These are phyloP conservation scores for Ceyx margarethae DNA, from an alignment of 2,113 vertebrate species.

Conservation along the genomic window DNA sequence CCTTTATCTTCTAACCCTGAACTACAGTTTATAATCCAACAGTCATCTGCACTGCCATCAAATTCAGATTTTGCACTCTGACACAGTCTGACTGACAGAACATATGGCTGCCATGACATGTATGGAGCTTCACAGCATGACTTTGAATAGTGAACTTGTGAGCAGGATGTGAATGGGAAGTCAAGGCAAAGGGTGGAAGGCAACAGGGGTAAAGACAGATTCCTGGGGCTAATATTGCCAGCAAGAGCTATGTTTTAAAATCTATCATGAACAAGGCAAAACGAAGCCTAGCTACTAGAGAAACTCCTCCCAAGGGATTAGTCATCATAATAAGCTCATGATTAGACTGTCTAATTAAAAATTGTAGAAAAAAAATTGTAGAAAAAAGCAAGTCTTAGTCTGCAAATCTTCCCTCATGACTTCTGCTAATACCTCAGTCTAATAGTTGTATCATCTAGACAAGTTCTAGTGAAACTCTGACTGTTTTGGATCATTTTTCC, in stretches of 20 bases:
- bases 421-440: background rate
- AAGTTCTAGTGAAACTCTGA: background rate
- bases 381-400: background rate
- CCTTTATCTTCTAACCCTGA: background rate
- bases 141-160: background rate
- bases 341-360: background rate
- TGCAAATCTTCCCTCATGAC: background rate
- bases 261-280: background rate
- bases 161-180: background rate
- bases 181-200: background rate
- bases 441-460: background rate
- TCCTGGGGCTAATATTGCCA: background rate
- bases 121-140: rapidly evolving
- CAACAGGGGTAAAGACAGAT: background rate
- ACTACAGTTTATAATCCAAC: background rate
- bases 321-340: background rate
- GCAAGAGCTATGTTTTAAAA: background rate
- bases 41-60: background rate
- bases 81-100: background rate
- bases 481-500: background rate
- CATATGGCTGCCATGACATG: background rate
- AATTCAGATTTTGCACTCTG: background rate
- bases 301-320: background rate
- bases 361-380: background rate
- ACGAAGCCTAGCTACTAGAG: background rate